Conservation (phyloP, 2,113 vertebrate genomes). For the Gorilla gorilla region DNA sequence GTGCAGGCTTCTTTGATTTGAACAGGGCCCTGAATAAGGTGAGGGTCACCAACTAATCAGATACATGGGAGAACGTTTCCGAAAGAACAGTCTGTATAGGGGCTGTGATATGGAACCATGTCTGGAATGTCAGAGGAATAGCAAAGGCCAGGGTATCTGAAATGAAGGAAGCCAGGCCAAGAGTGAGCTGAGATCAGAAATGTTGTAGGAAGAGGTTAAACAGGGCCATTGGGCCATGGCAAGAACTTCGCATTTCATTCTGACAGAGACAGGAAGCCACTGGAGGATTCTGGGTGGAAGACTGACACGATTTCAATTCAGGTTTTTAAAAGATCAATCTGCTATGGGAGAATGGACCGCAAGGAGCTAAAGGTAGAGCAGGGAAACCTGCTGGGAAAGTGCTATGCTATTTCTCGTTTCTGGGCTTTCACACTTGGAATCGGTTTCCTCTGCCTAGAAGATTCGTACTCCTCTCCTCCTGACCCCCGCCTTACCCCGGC, state of each 20-base stretch:
- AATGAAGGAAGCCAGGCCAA: background rate
- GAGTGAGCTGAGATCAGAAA: background rate
- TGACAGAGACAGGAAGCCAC: conserved; percentile 1
- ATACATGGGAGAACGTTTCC: background rate
- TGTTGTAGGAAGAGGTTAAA: background rate
- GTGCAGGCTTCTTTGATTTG: background rate
- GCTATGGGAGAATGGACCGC: background rate
- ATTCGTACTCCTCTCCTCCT: background rate
- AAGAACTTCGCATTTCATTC: background rate
- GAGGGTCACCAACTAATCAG: background rate
- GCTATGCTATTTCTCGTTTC: background rate
- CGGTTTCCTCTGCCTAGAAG: background rate
- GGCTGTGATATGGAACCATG: background rate
- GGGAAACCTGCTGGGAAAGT: background rate
- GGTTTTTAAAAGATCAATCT: background rate
- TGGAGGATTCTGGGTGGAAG: background rate
- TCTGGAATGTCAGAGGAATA: background rate
- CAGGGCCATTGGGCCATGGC: background rate
- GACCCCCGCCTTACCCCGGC: too few species aligned
- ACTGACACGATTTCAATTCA: background rate
- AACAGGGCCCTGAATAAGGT: background rate
- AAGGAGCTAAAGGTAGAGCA: background rate
- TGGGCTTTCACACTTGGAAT: background rate
- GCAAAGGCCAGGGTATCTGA: background rate
- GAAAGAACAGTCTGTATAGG: background rate